Base-by-base conservation (phyloP, 2,888 invertebrate genomes). In the Palloptera scutellata region DNA sequence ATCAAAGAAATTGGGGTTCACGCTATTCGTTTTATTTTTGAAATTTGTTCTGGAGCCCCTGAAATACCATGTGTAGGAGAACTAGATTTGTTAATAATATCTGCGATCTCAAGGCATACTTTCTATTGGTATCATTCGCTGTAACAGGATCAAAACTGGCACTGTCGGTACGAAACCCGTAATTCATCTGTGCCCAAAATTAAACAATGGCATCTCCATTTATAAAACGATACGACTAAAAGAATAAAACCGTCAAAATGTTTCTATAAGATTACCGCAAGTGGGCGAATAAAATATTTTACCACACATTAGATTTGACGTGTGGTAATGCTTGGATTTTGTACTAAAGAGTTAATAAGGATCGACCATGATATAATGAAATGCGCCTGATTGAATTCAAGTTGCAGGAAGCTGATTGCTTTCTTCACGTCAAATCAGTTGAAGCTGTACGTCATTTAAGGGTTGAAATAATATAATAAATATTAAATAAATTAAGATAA, bases 31-130 rank as follows among this genome's bases (percentile, higher is more conserved):
- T 52, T 12, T 52, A 3, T 52, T 1, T 58, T 58, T 58, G 40
- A 58, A 58, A 58, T 58, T 10, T 58, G 41, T 58, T 58, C 58
- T 58, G 58, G 30, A n/a, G 58, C 58, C 30, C 41, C 58, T n/a
- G 19, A 5, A 8, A 41, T n/a, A 58, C 58, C 52, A n/a, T 1
- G 12, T 15, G 52, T 10, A 15, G 52, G 17, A n/a, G 52, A 52
- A 3, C 3, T 15, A 52, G 15, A 52, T 52, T 15, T 52, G 52
- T 15, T 10, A 9, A 15, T 15, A 52, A 15, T 15, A 52, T 52
- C 1, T 52, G 15, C 52, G 52, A 52, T 52, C 52, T 52, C 52
- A 52, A 52, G 52, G 52, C 15, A 52, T 52, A 52, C 52, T 52
- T 52, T 52, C 52, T 52, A 52, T 52, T 52, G 4, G 52, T n/a